A percentile compares a stretch with the other conserved stretches of the same genome.
Conservation (phyloP, 2,888 invertebrate genomes). For the Thereva unica region DNA sequence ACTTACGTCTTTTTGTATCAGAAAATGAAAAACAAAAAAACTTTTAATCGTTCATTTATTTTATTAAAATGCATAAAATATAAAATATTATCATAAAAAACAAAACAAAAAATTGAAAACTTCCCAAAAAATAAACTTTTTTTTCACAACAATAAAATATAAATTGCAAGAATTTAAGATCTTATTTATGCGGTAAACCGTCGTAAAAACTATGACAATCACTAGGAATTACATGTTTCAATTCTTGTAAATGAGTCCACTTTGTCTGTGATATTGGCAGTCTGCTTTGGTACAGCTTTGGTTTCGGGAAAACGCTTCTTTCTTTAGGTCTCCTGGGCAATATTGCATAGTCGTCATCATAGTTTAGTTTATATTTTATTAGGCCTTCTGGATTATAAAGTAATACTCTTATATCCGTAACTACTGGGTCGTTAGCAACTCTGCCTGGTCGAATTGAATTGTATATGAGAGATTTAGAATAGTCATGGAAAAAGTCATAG, state of each 20-base stretch:
- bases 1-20: neutral
- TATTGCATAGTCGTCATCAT: neutral
- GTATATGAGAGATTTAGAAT: neutral
- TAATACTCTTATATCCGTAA: neutral
- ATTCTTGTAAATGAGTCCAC: conserved; percentile 10
- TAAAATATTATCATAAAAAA: no score
- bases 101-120: no score
- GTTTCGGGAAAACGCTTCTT: neutral
- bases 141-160: no score
- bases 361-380: neutral
- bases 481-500: conserved; percentile 11
- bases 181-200: no score
- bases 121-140: no score
- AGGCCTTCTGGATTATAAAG: neutral
- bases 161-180: no score
- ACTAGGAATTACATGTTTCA: conserved; percentile 1
- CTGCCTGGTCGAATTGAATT: conserved; percentile 5
- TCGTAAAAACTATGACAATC: conserved; percentile 18
- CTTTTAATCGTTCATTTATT: no score
- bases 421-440: neutral
- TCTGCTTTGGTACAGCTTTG: neutral
- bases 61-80: no score
- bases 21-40: neutral
- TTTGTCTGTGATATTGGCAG: conserved; percentile 3
- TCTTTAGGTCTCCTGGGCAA: conserved; percentile 2